A percentile compares a stretch with the other conserved stretches of the same genome.
These are phyloP conservation scores for Adelosebastes latens DNA, from an alignment of 2,797 vertebrate species.

Conservation along the genomic window DNA sequence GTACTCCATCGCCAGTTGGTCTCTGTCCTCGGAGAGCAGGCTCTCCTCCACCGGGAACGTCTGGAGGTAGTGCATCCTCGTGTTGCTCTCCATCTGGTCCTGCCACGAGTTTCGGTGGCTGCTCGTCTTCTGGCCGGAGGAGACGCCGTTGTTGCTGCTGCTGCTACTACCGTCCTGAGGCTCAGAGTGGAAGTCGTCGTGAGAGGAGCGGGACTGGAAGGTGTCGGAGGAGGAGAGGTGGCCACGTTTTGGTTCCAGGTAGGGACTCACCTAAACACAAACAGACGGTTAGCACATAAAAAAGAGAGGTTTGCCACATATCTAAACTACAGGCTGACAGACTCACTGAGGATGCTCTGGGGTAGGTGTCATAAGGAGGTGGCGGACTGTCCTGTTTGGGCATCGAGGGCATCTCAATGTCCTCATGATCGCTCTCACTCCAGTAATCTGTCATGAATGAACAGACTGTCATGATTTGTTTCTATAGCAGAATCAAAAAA, in stretches of 20 bases:
- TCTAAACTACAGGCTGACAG: slow-evolving; percentile 5
- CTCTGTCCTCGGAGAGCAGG: slow-evolving; percentile 84
- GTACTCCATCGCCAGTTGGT: slow-evolving; percentile 89
- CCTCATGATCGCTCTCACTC: slow-evolving; percentile 99
- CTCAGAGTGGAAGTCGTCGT: slow-evolving; percentile 92
- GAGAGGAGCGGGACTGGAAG: slow-evolving; percentile 94
- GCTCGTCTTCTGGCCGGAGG: slow-evolving; percentile 89
- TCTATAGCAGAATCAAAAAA: background rate
- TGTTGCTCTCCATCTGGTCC: slow-evolving; percentile 94
- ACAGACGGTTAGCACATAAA: slow-evolving; percentile 1
- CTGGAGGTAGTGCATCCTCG: slow-evolving; percentile 95
- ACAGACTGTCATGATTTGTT: slow-evolving; percentile 9
- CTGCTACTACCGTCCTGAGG: slow-evolving; percentile 77
- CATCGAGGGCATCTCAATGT: slow-evolving; percentile 91
- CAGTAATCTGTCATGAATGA: slow-evolving; percentile 90
- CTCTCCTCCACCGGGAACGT: slow-evolving; percentile 93
- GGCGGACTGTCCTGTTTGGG: slow-evolving; percentile 97
- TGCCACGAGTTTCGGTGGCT: slow-evolving; percentile 96
- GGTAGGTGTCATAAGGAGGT: slow-evolving; percentile 96
- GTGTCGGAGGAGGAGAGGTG: slow-evolving; percentile 95
- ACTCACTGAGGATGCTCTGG: slow-evolving; percentile 93
- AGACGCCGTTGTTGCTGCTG: slow-evolving; percentile 81
- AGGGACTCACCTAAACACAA: slow-evolving; percentile 87
- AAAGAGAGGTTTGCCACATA: background rate
- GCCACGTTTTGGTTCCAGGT: slow-evolving; percentile 93